Base-by-base conservation (phyloP, 1,140 invertebrate species). In the Calliphora vicina region DNA sequence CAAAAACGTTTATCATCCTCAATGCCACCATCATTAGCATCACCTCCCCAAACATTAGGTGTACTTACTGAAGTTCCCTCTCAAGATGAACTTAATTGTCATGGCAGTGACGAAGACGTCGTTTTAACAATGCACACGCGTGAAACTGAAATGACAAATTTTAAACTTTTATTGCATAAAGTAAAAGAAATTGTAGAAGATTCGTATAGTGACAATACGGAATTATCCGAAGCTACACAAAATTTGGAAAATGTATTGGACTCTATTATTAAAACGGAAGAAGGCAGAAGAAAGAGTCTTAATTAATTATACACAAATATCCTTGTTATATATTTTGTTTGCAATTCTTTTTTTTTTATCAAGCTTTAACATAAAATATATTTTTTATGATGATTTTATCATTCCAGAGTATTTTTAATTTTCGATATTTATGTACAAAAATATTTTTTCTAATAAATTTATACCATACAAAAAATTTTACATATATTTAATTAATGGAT, bases 111-210 rank as follows among this genome's bases (percentile, higher is more conserved):
- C 20, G 9, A 20, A 12, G 35, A 23, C 23, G 23, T 5, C 13
- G 25, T 61, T 26, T 35, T 26, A 17, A 35, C 29, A 61, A 23
- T 15, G 72, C 85, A 80, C 82, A 82, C 84, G 80, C 85, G 86
- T 10, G 87, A 89, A 29, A 88, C 86, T 23, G 87, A 90, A 83
- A 90, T 90, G 89, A 82, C 84, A 0, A 90, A 90, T 57, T 90
- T 90, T 25, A 88, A 87, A 78, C 80, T 86, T 74, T 81, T 90
- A 82, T 83, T 90, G 42, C 82, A 87, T 82, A 89, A 90, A 84
- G 89, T 90, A 15, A 90, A 87, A 73, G 89, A 90, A 81, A 90
- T 90, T 71, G 88, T 90, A 1, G 89, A 90, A 61, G 89, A 90
- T 26, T 90, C 89, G 5, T 90, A 89, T 20, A 90, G 89, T 81